Percentiles rank a stretch among this genome's conserved stretches.
phyloP scores from a whole-genome alignment of 2,797 vertebrate genomes.

The Rhodeus uyekii region DNA sequence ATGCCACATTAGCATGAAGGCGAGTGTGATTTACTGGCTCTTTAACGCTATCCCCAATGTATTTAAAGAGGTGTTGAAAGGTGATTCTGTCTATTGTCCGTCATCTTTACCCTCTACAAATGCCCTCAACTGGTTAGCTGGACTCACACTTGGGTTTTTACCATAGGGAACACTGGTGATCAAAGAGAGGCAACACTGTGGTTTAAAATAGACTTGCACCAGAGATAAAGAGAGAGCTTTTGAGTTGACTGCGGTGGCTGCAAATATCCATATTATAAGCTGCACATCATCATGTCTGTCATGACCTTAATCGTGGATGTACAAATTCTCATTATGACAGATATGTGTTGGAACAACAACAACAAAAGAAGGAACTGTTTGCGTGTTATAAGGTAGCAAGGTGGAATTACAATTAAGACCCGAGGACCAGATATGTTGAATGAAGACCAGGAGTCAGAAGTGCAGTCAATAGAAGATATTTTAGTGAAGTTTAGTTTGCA shows the following conservation, averaged over 20 bases:
- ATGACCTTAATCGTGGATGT: not conserved
- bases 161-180: conserved; percentile 32
- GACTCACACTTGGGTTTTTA: conserved; percentile 19
- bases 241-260: not conserved
- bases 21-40: conserved; percentile 35
- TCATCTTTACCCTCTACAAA: conserved; percentile 36
- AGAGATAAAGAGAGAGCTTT: conserved; percentile 43
- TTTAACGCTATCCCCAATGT: conserved; percentile 48
- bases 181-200: conserved; percentile 23
- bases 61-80: conserved; percentile 52
- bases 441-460: too few species aligned
- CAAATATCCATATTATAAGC: conserved; percentile 20
- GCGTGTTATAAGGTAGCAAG: not conserved
- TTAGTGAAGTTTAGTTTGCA: too few species aligned
- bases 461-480: too few species aligned
- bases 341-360: not conserved
- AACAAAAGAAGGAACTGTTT: not conserved
- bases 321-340: not conserved
- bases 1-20: conserved; percentile 16
- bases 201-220: conserved; percentile 34
- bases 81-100: conserved; percentile 36
- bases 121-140: conserved; percentile 26
- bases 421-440: too few species aligned
- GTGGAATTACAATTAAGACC: too few species aligned
- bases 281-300: not conserved